Evolutionary conservation across 2,797 vertebrate genomes (phyloP).

Genomic region (Florisuga fusca): DNA sequence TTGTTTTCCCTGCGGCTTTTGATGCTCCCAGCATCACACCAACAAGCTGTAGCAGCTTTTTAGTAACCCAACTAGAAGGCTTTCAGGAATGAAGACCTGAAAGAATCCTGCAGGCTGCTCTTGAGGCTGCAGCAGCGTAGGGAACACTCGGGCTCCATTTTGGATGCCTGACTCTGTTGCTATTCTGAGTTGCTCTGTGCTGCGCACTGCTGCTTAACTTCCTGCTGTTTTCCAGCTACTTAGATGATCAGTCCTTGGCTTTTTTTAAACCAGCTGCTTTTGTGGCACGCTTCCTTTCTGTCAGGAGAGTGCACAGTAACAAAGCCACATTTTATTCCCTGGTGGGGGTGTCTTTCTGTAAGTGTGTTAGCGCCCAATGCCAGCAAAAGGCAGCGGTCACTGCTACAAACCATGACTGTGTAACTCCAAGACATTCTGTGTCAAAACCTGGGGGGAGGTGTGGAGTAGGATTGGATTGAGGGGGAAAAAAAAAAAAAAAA

Average conservation of each 20-base stretch:
- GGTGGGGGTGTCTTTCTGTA: background rate
- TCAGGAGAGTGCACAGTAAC: background rate
- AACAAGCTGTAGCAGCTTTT: background rate
- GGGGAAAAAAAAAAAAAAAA: background rate
- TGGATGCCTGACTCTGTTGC: slow-evolving; percentile 50
- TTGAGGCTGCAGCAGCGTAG: background rate
- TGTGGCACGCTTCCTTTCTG: background rate
- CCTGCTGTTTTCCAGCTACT: slow-evolving; percentile 38
- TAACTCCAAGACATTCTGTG: background rate
- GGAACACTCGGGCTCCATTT: slow-evolving; percentile 42
- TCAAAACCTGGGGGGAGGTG: background rate
- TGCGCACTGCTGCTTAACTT: slow-evolving; percentile 32
- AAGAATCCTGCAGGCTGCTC: background rate
- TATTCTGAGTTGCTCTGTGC: slow-evolving; percentile 8
- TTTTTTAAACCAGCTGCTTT: slow-evolving; percentile 5
- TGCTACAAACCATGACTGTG: background rate
- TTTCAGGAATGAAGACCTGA: background rate
- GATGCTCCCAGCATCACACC: background rate
- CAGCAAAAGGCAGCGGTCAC: background rate
- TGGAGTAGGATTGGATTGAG: background rate
- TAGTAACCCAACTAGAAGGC: background rate
- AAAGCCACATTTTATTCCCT: background rate
- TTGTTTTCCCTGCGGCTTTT: background rate
- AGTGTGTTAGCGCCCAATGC: background rate
- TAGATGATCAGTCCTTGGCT: background rate